A percentile compares a stretch with the other conserved stretches of the same genome.
Conservation (phyloP, 2,888 invertebrate genomes). For the Danaus chrysippus region DNA sequence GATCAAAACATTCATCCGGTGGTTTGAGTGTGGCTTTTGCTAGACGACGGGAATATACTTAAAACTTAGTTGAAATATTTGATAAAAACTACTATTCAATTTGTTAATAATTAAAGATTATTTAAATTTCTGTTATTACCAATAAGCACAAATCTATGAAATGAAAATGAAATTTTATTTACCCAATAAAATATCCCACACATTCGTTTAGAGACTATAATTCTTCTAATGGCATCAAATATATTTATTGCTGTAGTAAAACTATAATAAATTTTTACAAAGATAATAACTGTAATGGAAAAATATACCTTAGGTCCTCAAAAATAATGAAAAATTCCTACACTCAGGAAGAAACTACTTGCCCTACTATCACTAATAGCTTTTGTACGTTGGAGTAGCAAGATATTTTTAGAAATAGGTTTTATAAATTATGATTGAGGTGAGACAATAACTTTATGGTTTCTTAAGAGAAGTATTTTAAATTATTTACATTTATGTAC, state of each 20-base stretch:
- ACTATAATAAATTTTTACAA: neutral
- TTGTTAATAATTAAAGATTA: neutral
- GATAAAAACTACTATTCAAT: neutral
- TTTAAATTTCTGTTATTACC: neutral
- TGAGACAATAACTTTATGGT: no score
- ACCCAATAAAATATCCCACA: neutral
- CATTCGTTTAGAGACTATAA: neutral
- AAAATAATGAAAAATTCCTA: slow-evolving; percentile 4
- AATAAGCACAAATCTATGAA: neutral
- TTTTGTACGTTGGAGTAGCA: neutral
- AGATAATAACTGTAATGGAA: slow-evolving; percentile 4
- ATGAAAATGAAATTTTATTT: neutral
- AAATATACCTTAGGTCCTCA: slow-evolving; percentile 5
- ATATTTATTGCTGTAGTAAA: neutral
- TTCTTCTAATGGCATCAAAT: neutral
- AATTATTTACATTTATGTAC: no score
- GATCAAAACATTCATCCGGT: slow-evolving; percentile 60
- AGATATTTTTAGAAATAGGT: neutral
- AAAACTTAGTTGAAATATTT: slow-evolving; percentile 16
- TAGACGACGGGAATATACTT: slow-evolving; percentile 54
- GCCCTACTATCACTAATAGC: slow-evolving; percentile 4
- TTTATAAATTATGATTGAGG: neutral
- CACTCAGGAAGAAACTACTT: slow-evolving; percentile 10
- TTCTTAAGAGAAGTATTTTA: no score
- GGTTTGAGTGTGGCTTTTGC: slow-evolving; percentile 65